Evolutionary conservation across 2,113 vertebrate genomes (phyloP).

Genomic region (Bagarius yarrelli): DNA sequence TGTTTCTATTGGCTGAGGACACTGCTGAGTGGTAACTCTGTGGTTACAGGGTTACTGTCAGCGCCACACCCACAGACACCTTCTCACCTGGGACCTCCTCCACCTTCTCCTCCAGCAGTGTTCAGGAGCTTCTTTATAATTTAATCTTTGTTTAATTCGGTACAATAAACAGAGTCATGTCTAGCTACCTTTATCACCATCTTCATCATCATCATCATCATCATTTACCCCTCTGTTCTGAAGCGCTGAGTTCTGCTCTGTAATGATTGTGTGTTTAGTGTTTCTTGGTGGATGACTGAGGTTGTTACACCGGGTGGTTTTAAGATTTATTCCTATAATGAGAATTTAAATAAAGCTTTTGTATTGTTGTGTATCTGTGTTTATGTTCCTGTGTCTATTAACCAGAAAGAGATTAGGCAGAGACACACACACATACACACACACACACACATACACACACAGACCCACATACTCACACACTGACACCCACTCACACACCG

Average conservation of each 20-base stretch:
- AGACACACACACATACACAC: too few species aligned
- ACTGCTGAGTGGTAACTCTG: background rate
- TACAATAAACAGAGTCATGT: background rate
- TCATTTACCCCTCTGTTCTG: background rate
- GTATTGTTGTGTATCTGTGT: conserved; percentile 12
- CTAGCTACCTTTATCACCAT: background rate
- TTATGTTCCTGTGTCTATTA: background rate
- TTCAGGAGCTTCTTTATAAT: background rate
- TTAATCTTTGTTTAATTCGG: background rate
- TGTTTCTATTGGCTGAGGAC: background rate
- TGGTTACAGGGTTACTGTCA: too few species aligned
- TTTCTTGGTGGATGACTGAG: background rate
- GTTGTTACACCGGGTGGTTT: background rate
- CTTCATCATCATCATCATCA: background rate
- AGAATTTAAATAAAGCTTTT: conserved; percentile 12
- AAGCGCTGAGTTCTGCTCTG: background rate
- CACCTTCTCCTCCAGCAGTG: background rate
- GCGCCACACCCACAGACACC: background rate
- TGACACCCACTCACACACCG: too few species aligned
- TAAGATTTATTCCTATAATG: background rate
- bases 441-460: too few species aligned
- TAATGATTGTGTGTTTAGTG: background rate
- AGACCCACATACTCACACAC: too few species aligned
- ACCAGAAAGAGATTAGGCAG: too few species aligned
- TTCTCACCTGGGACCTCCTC: too few species aligned